Evolutionary conservation across 2,797 vertebrate genomes (phyloP).

Genomic region (Petrocephalus sullivani): DNA sequence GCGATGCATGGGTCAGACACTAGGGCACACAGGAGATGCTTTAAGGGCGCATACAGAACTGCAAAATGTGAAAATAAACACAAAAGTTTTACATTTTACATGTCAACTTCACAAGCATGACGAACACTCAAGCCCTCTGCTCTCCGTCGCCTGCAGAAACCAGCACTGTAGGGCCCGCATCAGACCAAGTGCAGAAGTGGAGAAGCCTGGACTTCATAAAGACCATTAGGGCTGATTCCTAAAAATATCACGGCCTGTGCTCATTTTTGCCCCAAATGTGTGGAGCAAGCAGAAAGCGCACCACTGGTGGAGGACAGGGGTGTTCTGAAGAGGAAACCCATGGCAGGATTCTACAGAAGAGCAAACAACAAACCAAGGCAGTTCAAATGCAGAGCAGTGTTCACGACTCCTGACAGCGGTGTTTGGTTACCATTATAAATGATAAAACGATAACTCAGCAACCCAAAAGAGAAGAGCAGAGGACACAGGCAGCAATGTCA

Average conservation of each 20-base stretch:
- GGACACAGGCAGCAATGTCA: not conserved
- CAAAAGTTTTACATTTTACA: not conserved
- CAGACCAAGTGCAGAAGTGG: not conserved
- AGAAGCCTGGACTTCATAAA: not conserved
- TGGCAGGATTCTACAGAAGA: not conserved
- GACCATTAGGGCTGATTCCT: not conserved
- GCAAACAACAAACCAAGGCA: not conserved
- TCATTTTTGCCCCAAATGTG: not conserved
- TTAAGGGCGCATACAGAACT: not conserved
- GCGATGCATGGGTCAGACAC: not conserved
- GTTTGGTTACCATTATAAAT: not conserved
- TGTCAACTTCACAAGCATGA: not conserved
- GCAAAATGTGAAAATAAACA: not conserved
- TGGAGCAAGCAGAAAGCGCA: not conserved
- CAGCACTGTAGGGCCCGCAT: not conserved
- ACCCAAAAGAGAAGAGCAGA: not conserved
- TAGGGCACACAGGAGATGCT: not conserved
- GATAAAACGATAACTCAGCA: not conserved
- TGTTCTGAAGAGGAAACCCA: not conserved
- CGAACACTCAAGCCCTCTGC: not conserved
- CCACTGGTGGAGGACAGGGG: not conserved
- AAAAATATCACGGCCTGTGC: not conserved
- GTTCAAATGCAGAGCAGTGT: not conserved
- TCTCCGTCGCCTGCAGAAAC: not conserved
- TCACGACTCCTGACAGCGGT: not conserved